A percentile compares a stretch with the other conserved stretches of the same genome.
phyloP scores from a whole-genome alignment of 2,113 vertebrate genomes.

The Urocitellus parryii region DNA sequence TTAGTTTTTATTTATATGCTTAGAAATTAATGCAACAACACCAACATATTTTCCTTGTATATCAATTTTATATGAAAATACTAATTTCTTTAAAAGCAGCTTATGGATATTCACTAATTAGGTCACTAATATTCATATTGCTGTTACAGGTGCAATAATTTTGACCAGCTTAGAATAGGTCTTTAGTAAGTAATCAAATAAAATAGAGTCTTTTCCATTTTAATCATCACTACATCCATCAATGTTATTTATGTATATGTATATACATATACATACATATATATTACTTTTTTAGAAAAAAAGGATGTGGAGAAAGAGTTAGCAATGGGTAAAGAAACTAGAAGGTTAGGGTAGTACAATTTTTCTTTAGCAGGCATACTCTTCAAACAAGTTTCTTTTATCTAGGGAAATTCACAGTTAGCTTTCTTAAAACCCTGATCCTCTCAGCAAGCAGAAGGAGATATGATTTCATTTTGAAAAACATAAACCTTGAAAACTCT shows the following conservation, averaged over 20 bases:
- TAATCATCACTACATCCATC: background rate
- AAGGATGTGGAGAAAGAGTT: background rate
- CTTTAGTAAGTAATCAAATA: slow-evolving; percentile 43
- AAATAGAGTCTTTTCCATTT: background rate
- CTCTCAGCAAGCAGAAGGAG: background rate
- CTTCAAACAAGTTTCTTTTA: background rate
- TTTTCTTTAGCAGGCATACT: background rate
- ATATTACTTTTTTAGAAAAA: background rate
- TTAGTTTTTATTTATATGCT: slow-evolving; percentile 58
- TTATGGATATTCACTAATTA: background rate
- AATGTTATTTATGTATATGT: background rate
- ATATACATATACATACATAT: no score
- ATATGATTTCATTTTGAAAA: background rate
- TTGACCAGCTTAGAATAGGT: background rate
- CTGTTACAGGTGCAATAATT: background rate
- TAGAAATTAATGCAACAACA: background rate
- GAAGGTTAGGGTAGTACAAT: background rate
- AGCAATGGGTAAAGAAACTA: background rate
- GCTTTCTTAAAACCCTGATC: background rate
- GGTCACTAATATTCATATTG: background rate
- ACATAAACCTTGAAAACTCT: background rate
- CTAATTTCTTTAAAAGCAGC: background rate
- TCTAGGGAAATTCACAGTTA: background rate
- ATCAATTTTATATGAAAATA: slow-evolving; percentile 44
- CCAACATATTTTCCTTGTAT: background rate